Evolutionary conservation across 92 coral and sea anemone species (phyloP).

Genomic region (Parazoanthus darwini): DNA sequence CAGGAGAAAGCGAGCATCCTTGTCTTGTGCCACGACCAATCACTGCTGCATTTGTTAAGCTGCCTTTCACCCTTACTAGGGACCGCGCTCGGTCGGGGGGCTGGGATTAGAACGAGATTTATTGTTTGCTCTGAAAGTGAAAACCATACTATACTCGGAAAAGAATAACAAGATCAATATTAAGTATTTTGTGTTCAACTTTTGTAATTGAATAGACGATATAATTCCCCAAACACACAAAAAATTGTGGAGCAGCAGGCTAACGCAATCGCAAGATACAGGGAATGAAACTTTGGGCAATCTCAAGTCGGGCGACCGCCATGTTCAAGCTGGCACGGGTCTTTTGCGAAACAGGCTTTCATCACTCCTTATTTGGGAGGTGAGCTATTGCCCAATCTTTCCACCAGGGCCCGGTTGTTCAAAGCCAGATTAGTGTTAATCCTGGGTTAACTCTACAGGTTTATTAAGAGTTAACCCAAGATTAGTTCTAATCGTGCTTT

Average conservation of each 20-base stretch:
- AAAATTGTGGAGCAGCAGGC: slow-evolving; percentile 14
- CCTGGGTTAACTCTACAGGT: too few relatives aligned
- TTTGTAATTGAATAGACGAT: slow-evolving; percentile 11
- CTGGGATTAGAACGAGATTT: slow-evolving; percentile 20
- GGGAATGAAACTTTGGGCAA: slow-evolving; percentile 20
- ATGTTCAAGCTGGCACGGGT: slow-evolving; percentile 14
- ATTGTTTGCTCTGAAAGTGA: slow-evolving; percentile 9
- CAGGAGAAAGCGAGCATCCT: too few relatives aligned
- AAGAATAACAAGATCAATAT: neutral
- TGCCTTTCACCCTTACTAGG: too few relatives aligned
- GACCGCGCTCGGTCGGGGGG: slow-evolving; percentile 15
- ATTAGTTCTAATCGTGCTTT: too few relatives aligned
- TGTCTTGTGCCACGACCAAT: too few relatives aligned
- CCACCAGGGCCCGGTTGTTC: too few relatives aligned
- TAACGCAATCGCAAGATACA: slow-evolving; percentile 10
- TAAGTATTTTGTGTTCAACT: neutral
- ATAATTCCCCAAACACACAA: slow-evolving; percentile 22
- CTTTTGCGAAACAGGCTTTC: slow-evolving; percentile 7
- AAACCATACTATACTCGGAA: too few relatives aligned
- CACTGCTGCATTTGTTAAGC: too few relatives aligned
- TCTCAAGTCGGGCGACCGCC: neutral
- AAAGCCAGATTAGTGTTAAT: too few relatives aligned
- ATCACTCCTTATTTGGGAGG: slow-evolving; percentile 17
- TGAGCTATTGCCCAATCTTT: slow-evolving; percentile 17
- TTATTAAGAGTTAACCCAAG: too few relatives aligned